Base-by-base conservation (phyloP, 2,888 invertebrate species). In the Carpatolechia fugitivella region DNA sequence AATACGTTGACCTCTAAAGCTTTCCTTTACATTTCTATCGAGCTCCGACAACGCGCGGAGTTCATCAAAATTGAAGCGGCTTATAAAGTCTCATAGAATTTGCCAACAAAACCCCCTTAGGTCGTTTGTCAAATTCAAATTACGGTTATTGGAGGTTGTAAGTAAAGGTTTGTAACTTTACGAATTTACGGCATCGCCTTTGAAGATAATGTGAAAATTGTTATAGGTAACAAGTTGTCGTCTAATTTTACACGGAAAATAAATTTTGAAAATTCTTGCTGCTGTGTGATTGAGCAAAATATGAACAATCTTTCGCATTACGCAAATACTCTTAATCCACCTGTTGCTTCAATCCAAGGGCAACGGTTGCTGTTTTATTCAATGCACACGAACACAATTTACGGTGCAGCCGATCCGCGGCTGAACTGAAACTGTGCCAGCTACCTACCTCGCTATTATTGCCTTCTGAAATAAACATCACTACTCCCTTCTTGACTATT, bases 351-450 rank as follows among this genome's bases (percentile, higher is more conserved):
- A 51, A 62, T 57, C 55, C 56, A 59, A 66, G 59, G 64, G 40
- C 31, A 40, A n/a, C 6, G 65, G 64, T 69, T 70, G 68, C 66
- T 74, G 68, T 76, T 66, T 70, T 76, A 80, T 81, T 78, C 76
- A 78, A 72, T 74, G 73, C 75, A 76, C 72, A 69, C 60, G 61
- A 55, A 64, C 64, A 63, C 76, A 71, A 76, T 76, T 70, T 72
- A 75, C 64, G 60, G 67, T 69, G 69, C 74, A 72, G 60, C 65
- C 65, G 59, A 60, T 55, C 50, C 60, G 54, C 38, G 38, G 38
- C 13, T 61, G 63, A 57, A 60, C 67, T 72, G 74, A 74, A 76
- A 67, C 69, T 64, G 59, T 67, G 73, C 73, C 74, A 74, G 61
- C 63, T 52, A 60, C 64, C 62, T 63, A 64, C 63, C 65, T 66